Base-by-base conservation (phyloP, 2,888 invertebrate genomes). In the Girardia tigrina region DNA sequence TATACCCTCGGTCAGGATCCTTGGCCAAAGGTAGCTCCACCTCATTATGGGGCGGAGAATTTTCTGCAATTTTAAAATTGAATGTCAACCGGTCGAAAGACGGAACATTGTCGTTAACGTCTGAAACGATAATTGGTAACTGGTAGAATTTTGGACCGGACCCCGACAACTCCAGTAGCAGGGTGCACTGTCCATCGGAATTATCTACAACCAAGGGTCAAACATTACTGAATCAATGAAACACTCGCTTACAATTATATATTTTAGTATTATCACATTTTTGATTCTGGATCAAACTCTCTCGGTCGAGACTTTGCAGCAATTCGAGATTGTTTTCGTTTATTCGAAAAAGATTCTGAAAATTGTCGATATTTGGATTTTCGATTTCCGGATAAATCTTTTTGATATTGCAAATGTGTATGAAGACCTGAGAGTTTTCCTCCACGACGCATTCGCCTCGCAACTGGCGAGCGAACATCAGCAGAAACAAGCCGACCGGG, bases 1-100 rank as follows among this genome's bases (percentile, higher is more conserved):
- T 72, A 26, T 29, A 14, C 6, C 73, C 73, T 6, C 26, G 4
- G n/a, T 72, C 73, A 36, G 73, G 73, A 29, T 72, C 73, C 73
- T 26, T 56, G 1, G 73, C 73, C 26, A 36, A 26, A 26, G 73
- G 73, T 6, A 72, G 26, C 6, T 29, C 73, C 6, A 72, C 56
- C n/a, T 56, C 56, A 56, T 56, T 56, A n/a, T 56, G 56, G 23
- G 56, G 20, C 4, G 56, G 56, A 4, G 56, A 56, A n/a, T 56
- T 56, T 56, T 56, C 56, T 4, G 56, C 56, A 2, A 56, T 56
- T 56, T 56, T 56, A 16, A 56, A 56, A 56, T 56, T 56, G 56
- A 8, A 56, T 2, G 4, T 56, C n/a, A 56, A 23, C n/a, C 56
- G 4, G n/a, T 56, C 56, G 23, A 56, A 56, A 8, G 56, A 56